Conservation (phyloP, 1,140 invertebrate genomes). For the Triops longicaudatus region DNA sequence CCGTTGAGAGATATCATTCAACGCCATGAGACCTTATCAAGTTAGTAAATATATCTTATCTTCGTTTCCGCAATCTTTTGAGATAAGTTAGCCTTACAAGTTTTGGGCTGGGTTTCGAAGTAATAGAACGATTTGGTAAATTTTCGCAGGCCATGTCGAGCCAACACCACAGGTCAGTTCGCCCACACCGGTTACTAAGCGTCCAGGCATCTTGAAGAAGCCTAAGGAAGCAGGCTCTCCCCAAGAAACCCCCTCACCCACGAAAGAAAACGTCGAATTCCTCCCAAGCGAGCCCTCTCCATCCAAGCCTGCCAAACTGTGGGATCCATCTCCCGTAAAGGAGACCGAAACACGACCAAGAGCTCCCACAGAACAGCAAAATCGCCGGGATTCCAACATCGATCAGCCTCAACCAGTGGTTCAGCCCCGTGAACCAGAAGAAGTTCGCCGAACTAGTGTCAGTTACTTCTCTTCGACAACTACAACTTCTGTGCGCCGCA, state of each 20-base stretch:
- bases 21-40: conserved; percentile 22
- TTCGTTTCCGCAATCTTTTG: not conserved
- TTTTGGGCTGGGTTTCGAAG: not conserved
- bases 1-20: conserved; percentile 19
- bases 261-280: conserved; percentile 16
- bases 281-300: not conserved
- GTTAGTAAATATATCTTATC: not conserved
- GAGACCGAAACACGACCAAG: not conserved
- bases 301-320: too few species aligned
- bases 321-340: not conserved
- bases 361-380: not conserved
- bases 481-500: not conserved
- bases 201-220: conserved; percentile 33
- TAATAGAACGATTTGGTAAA: not conserved
- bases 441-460: not conserved
- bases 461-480: not conserved
- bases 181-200: conserved; percentile 16
- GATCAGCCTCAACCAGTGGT: not conserved
- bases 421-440: not conserved
- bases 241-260: conserved; percentile 24
- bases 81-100: too few species aligned
- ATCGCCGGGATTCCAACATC: not conserved
- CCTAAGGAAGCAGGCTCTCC: conserved; percentile 27
- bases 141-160: not conserved
- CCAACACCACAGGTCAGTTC: conserved; percentile 18